Evolutionary conservation across 2,797 vertebrate genomes (phyloP), one percentile per base, ranked within the genome.

Genomic region (Lates japonicus): DNA sequence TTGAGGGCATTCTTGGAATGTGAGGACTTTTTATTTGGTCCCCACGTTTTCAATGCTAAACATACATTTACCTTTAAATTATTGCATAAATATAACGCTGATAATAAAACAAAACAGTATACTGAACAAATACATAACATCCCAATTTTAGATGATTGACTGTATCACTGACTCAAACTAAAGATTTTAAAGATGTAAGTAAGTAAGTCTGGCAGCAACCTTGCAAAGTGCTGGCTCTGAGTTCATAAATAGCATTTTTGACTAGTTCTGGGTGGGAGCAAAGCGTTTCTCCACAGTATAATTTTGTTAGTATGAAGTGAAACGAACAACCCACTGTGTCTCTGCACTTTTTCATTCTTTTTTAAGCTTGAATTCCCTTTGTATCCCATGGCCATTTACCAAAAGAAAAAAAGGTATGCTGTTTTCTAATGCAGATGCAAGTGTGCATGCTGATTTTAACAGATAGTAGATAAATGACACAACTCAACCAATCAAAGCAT

Each of bases 241-340:
- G 16, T 5, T 76, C 35, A 76, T 35, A 79, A 83, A 65, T 48
- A 31, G 25, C 64, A 39, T 62, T n/a, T 54, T 39, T 39, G 61
- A 59, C 74, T 66, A 46, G 35, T 31, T 76, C 31, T 78, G 41
- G 37, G 19, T 75, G 48, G 37, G 20, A 58, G 20, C 19, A 33
- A 65, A 60, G 33, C 51, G 10, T 60, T 63, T 62, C 29, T 20
- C 31, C 37, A 41, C 22, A 16, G 33, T 41, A 35, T 55, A 31
- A 33, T 61, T 49, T n/a, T 37, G 17, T 41, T 12, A 42, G 17
- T 44, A 67, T 59, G 48, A 62, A 60, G 22, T 8, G 14, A 79
- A 70, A 51, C 25, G 31, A 22, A 33, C 39, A 63, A 14, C 55
- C 46, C 14, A 7, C 52, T 55, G 44, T 49, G 57, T 49, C 46